A percentile compares a stretch with the other conserved stretches of the same genome.
These are phyloP conservation scores for Aleiodes leptofemur DNA, from an alignment of 2,888 invertebrate genomes.

Conservation along the genomic window DNA sequence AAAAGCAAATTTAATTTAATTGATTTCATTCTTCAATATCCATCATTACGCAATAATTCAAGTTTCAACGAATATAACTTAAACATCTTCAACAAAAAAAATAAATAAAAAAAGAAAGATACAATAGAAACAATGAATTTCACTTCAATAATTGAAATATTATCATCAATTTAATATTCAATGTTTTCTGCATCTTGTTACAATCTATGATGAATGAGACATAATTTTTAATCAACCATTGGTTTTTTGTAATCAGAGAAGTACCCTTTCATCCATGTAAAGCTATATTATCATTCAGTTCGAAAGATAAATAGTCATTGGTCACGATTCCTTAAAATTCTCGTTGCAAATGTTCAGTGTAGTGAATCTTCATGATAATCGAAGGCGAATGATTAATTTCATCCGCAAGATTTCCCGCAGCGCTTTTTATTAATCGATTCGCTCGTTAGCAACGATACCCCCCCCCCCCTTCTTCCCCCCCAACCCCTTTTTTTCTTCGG, in stretches of 20 bases:
- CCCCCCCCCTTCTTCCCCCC: slow-evolving; percentile 1
- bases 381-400: slow-evolving; percentile 56
- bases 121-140: too few species aligned
- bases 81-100: too few species aligned
- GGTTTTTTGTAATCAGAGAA: too few species aligned
- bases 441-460: slow-evolving; percentile 56
- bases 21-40: too few species aligned
- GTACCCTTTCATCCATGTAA: background rate
- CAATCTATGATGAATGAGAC: too few species aligned
- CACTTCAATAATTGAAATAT: too few species aligned
- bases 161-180: background rate
- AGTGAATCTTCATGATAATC: slow-evolving; percentile 48
- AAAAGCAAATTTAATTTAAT: too few species aligned
- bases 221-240: too few species aligned
- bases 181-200: background rate
- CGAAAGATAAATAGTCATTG: slow-evolving; percentile 51
- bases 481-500: background rate
- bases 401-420: slow-evolving; percentile 55
- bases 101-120: too few species aligned
- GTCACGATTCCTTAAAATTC: slow-evolving; percentile 50
- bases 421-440: slow-evolving; percentile 57
- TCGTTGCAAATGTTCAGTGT: background rate
- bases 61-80: too few species aligned
- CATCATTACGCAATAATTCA: too few species aligned
- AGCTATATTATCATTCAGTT: background rate